A percentile compares a stretch with the other conserved stretches of the same genome.
Conservation (phyloP, 2,113 vertebrate species). For the Psettodes erumei region DNA sequence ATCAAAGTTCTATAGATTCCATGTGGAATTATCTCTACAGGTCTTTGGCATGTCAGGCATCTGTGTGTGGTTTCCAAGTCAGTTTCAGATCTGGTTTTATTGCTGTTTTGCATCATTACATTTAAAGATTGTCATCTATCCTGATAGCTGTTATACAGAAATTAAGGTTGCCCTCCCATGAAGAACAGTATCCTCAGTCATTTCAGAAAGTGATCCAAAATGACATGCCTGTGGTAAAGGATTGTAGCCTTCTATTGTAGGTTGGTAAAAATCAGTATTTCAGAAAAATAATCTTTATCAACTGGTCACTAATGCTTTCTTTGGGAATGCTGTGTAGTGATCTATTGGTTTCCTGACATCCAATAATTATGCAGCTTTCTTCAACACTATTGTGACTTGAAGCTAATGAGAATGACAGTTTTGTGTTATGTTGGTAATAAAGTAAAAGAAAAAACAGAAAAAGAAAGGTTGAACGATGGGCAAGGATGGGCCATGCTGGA, state of each 20-base stretch:
- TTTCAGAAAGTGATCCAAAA: background rate
- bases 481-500: too few species aligned
- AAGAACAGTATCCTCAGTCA: background rate
- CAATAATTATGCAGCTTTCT: too few species aligned
- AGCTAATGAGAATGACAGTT: too few species aligned
- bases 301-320: too few species aligned
- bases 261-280: too few species aligned
- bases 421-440: background rate
- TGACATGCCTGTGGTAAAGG: background rate
- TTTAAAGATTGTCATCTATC: background rate
- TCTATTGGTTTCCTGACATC: too few species aligned
- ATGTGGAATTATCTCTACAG: background rate
- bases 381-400: too few species aligned
- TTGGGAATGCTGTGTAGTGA: too few species aligned
- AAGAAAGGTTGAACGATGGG: too few species aligned
- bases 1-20: background rate
- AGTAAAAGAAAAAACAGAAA: too few species aligned
- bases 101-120: background rate
- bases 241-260: too few species aligned
- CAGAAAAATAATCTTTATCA: too few species aligned
- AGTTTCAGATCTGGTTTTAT: background rate
- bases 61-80: background rate
- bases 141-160: background rate
- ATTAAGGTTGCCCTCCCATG: background rate
- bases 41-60: background rate